Evolutionary conservation across 1,140 invertebrate species (phyloP).

Genomic region (Stegodyphus mimosarum): DNA sequence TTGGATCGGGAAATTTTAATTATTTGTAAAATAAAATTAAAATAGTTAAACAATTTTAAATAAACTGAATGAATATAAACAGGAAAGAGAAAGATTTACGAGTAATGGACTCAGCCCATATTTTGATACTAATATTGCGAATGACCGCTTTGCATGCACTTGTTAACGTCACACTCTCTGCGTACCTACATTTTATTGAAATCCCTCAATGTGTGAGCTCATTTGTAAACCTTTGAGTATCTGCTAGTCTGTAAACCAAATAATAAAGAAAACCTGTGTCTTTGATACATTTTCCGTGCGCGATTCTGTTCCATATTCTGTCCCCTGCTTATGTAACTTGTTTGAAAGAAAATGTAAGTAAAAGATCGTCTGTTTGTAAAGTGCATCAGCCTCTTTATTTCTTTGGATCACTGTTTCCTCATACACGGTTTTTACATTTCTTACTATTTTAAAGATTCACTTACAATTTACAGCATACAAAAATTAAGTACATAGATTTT

Average conservation of each 20-base stretch:
- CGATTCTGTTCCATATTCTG: slow-evolving; percentile 45
- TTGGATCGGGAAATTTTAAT: too few relatives aligned
- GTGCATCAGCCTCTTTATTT: slow-evolving; percentile 32
- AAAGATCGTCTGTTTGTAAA: slow-evolving; percentile 59
- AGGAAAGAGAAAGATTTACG: too few relatives aligned
- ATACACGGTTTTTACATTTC: background rate
- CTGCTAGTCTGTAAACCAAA: slow-evolving; percentile 45
- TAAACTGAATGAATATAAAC: too few relatives aligned
- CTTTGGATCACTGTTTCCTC: slow-evolving; percentile 6
- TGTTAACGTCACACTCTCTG: slow-evolving; percentile 48
- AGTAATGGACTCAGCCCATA: background rate
- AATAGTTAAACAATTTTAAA: too few relatives aligned
- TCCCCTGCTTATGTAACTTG: slow-evolving; percentile 56
- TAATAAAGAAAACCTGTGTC: slow-evolving; percentile 45
- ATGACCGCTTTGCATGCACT: slow-evolving; percentile 46
- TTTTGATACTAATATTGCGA: slow-evolving; percentile 55
- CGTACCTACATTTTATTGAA: slow-evolving; percentile 4
- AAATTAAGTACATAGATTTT: too few relatives aligned
- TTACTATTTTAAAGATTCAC: background rate
- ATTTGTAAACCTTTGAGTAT: slow-evolving; percentile 59
- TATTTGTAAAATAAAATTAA: too few relatives aligned
- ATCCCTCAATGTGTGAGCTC: slow-evolving; percentile 38
- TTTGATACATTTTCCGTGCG: slow-evolving; percentile 48
- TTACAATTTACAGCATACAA: too few relatives aligned
- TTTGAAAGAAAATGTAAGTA: slow-evolving; percentile 59